Evolutionary conservation across 2,113 vertebrate genomes (phyloP).

Genomic region (Nerophis ophidion): DNA sequence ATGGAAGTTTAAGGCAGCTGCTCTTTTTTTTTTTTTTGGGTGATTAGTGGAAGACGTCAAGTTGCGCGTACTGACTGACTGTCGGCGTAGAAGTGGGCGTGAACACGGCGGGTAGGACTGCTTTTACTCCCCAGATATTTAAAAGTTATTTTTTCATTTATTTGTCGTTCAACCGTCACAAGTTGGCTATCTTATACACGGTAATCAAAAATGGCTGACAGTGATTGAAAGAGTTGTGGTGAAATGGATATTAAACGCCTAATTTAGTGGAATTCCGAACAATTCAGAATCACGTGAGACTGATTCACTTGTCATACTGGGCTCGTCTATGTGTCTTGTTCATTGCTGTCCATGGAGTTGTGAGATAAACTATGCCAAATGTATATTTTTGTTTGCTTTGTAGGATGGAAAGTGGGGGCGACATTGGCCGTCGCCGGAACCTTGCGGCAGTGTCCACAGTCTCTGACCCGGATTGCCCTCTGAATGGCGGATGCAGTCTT

Average conservation of each 20-base stretch:
- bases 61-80: neutral
- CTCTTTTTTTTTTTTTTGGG: neutral
- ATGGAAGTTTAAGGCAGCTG: constrained; percentile 26
- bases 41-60: neutral
- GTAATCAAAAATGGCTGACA: neutral
- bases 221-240: neutral
- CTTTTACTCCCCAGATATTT: neutral
- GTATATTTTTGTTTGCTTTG: neutral
- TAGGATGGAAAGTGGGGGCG: constrained; percentile 59
- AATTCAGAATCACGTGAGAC: constrained; percentile 38
- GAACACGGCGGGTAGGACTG: neutral
- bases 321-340: constrained; percentile 15
- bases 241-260: too few species aligned
- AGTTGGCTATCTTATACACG: neutral
- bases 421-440: constrained; percentile 27
- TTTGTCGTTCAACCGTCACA: neutral
- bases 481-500: constrained; percentile 13
- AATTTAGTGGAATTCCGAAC: neutral
- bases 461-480: constrained; percentile 31
- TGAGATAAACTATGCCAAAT: neutral
- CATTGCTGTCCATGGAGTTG: constrained; percentile 1
- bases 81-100: neutral
- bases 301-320: constrained; percentile 27
- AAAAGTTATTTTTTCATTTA: neutral
- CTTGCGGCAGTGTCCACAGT: constrained; percentile 11